Percentiles rank a stretch among this genome's conserved stretches.
These are phyloP conservation scores for Erebia palarica DNA, from an alignment of 2,888 invertebrate species.

Conservation along the genomic window DNA sequence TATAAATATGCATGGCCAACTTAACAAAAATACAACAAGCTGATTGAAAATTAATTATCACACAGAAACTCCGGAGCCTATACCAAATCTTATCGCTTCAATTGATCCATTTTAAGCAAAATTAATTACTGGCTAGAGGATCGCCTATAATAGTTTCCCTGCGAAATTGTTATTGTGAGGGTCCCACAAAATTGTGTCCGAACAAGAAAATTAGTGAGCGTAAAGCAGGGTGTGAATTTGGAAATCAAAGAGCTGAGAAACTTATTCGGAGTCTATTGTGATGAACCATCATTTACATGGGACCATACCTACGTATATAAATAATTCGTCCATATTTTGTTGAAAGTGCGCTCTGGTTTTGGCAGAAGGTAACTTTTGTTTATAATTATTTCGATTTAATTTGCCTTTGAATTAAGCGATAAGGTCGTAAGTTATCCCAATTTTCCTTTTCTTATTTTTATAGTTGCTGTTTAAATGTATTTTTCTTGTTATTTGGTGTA, in stretches of 20 bases:
- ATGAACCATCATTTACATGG: constrained; percentile 75
- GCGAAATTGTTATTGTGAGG: constrained; percentile 79
- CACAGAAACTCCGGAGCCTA: constrained; percentile 70
- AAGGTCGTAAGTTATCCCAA: too few relatives aligned
- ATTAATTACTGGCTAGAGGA: constrained; percentile 81
- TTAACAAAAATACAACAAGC: constrained; percentile 3
- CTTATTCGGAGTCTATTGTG: constrained; percentile 73
- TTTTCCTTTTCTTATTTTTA: too few relatives aligned
- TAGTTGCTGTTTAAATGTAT: too few relatives aligned
- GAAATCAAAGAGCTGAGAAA: constrained; percentile 76
- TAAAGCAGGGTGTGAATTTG: constrained; percentile 81
- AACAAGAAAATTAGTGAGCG: constrained; percentile 83
- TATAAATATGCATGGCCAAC: too few relatives aligned
- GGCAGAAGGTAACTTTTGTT: background rate
- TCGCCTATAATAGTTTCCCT: constrained; percentile 80
- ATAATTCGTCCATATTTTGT: constrained; percentile 2
- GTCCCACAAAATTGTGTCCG: constrained; percentile 78
- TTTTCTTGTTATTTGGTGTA: too few relatives aligned
- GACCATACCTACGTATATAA: constrained; percentile 60
- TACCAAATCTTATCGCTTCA: constrained; percentile 79
- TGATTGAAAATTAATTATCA: constrained; percentile 71
- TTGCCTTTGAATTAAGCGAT: too few relatives aligned
- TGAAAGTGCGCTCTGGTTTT: background rate
- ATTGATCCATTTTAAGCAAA: constrained; percentile 79
- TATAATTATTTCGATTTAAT: background rate